These are phyloP conservation scores for Drosophila niveifrons DNA, from an alignment of 2,888 invertebrate species.

Conservation along the genomic window DNA sequence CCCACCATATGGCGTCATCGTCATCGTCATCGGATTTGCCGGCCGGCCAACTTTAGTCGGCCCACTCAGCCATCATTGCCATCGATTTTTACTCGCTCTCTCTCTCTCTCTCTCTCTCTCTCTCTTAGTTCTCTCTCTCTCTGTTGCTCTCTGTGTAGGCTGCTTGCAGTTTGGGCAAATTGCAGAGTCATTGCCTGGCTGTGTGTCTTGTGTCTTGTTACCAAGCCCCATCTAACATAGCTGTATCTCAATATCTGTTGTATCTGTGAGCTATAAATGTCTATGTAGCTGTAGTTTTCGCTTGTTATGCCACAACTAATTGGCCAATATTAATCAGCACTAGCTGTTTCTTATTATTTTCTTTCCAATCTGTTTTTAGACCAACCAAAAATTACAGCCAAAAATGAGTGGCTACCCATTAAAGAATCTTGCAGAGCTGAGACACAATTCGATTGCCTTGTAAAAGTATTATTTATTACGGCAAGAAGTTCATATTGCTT, in stretches of 20 bases:
- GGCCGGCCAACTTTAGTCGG: slow-evolving; percentile 30
- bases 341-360: neutral
- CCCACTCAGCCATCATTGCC: slow-evolving; percentile 40
- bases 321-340: slow-evolving; percentile 34
- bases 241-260: slow-evolving; percentile 13
- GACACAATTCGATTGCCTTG: too few relatives aligned
- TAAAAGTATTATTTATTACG: too few relatives aligned
- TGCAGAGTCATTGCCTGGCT: slow-evolving; percentile 47
- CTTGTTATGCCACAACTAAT: slow-evolving; percentile 34
- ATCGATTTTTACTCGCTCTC: slow-evolving; percentile 47
- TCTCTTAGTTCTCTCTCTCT: slow-evolving; percentile 3
- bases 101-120: slow-evolving; percentile 3
- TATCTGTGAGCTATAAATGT: slow-evolving; percentile 10
- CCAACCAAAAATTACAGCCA: slow-evolving; percentile 6
- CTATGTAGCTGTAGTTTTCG: neutral
- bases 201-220: slow-evolving; percentile 19
- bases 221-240: slow-evolving; percentile 27
- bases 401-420: neutral
- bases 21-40: slow-evolving; percentile 50
- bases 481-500: too few relatives aligned
- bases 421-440: neutral
- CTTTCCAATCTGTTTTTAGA: slow-evolving; percentile 17
- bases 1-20: slow-evolving; percentile 71
- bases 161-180: slow-evolving; percentile 53
- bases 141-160: slow-evolving; percentile 28